Conservation (phyloP, 1,140 invertebrate genomes). For the Campoletis sonorensis region DNA sequence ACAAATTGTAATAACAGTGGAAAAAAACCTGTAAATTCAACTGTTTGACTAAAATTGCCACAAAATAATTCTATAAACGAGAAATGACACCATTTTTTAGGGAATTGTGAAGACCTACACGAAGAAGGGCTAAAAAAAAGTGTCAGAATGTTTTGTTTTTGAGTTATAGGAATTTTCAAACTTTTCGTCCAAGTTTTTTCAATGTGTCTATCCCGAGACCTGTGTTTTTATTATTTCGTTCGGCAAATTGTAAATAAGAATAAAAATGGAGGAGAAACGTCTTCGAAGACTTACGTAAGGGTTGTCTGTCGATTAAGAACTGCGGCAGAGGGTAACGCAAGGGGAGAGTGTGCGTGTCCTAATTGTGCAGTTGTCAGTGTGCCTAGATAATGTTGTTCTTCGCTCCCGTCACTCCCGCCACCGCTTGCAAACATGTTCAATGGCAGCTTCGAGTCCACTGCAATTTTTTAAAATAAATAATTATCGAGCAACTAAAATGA, state of each 20-base stretch:
- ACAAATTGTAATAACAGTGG: too few species aligned
- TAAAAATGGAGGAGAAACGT: neutral
- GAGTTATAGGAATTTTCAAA: too few species aligned
- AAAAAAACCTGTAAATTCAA: too few species aligned
- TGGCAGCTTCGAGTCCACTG: conserved; percentile 74
- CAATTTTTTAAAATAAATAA: conserved; percentile 54
- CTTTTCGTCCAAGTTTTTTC: too few species aligned
- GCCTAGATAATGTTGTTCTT: conserved; percentile 69
- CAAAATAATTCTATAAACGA: too few species aligned
- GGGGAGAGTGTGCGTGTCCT: conserved; percentile 71
- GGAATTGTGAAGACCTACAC: too few species aligned
- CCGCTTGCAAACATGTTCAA: conserved; percentile 70
- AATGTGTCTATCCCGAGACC: too few species aligned
- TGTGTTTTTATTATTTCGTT: neutral
- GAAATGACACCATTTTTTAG: too few species aligned
- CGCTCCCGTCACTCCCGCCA: conserved; percentile 62
- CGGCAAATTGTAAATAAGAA: neutral
- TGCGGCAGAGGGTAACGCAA: conserved; percentile 73
- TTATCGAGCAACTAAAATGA: conserved; percentile 4
- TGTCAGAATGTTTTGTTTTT: too few species aligned
- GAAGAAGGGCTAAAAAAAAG: too few species aligned
- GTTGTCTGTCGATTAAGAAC: conserved; percentile 73
- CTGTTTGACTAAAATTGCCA: too few species aligned
- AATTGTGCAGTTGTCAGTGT: conserved; percentile 66
- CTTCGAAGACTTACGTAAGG: conserved; percentile 69